Conservation (phyloP, 2,113 vertebrate species). For the Pterocles orientalis region DNA sequence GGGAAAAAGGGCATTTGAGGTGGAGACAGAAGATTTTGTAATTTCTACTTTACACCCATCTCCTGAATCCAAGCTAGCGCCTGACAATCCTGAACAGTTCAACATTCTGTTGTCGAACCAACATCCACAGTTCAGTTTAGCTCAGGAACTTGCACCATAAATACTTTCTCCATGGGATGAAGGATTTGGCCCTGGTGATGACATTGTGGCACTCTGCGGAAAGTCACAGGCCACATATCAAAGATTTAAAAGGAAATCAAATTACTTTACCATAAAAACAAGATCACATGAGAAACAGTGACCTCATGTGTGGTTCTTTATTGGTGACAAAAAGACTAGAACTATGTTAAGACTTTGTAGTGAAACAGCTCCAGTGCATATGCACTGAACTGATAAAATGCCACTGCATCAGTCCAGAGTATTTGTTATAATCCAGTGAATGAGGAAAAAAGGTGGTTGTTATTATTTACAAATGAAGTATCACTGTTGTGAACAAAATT, state of each 20-base stretch:
- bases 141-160: not conserved
- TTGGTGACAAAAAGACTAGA: not conserved
- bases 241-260: not conserved
- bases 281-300: not conserved
- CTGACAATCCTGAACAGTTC: not conserved
- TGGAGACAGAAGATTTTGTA: not conserved
- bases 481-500: not conserved
- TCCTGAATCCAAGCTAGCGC: not conserved
- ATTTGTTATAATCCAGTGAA: not conserved
- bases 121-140: not conserved
- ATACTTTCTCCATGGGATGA: not conserved
- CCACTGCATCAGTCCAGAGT: not conserved
- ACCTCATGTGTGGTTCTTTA: not conserved
- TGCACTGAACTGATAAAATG: not conserved
- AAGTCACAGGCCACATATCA: not conserved
- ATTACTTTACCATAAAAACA: not conserved
- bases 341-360: not conserved
- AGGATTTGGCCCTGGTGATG: not conserved
- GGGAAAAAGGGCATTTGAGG: not conserved
- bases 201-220: not conserved
- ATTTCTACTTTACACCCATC: not conserved
- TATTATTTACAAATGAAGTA: not conserved
- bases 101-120: not conserved
- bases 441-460: not conserved
- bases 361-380: not conserved